Evolutionary conservation across 2,888 invertebrate genomes (phyloP).

Genomic region (Zygaena filipendulae): DNA sequence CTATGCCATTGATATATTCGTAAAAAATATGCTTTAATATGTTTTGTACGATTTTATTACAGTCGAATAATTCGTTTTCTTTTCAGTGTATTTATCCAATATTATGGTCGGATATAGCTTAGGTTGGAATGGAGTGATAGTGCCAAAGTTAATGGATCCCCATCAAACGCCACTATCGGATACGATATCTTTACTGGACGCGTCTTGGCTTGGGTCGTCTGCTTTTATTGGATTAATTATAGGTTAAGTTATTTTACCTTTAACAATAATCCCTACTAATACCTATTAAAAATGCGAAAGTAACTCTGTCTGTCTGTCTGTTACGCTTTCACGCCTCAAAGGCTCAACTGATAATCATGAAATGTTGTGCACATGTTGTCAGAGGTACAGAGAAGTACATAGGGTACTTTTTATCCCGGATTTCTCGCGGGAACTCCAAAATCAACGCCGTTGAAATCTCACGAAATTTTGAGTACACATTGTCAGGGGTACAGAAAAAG

Average conservation of each 20-base stretch:
- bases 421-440: too few species aligned
- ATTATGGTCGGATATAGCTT: constrained; percentile 50
- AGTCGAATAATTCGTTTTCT: too few species aligned
- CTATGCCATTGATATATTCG: too few species aligned
- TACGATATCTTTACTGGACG: constrained; percentile 35
- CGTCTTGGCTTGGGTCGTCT: constrained; percentile 66
- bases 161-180: constrained; percentile 40
- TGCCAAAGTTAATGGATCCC: constrained; percentile 40
- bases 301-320: neutral
- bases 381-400: too few species aligned
- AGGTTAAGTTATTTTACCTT: constrained; percentile 24
- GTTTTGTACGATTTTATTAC: too few species aligned
- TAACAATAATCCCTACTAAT: neutral
- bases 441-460: too few species aligned
- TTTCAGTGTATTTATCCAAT: constrained; percentile 44
- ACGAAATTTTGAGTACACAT: too few species aligned
- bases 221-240: constrained; percentile 59
- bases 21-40: too few species aligned
- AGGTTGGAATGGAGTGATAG: constrained; percentile 66
- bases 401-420: too few species aligned
- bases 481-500: too few species aligned
- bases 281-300: neutral
- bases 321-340: neutral
- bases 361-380: too few species aligned
- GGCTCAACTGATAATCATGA: too few species aligned